Evolutionary conservation across 1,140 invertebrate genomes (phyloP).

Genomic region (Marisa cornuarietis): DNA sequence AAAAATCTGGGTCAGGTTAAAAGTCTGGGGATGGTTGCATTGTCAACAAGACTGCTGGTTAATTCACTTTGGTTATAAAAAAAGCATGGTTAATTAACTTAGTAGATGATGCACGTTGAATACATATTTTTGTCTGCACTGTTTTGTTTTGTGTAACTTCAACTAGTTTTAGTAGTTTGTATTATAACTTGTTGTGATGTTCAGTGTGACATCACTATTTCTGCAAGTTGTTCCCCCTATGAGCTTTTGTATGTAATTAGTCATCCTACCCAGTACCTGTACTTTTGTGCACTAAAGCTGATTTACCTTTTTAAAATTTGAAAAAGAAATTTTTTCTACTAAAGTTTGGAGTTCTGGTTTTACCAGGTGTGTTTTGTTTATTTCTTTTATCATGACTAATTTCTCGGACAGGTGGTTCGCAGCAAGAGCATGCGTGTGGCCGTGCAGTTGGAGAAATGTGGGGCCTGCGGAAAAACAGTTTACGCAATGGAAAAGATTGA

Average conservation of each 20-base stretch:
- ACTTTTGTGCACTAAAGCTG: neutral
- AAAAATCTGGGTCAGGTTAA: too few relatives aligned
- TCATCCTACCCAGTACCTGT: too few relatives aligned
- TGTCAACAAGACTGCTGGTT: too few relatives aligned
- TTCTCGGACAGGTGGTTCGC: slow-evolving; percentile 28
- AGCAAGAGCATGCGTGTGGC: slow-evolving; percentile 56
- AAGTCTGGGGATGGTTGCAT: too few relatives aligned
- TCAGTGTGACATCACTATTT: too few relatives aligned
- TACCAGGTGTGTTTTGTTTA: slow-evolving; percentile 22
- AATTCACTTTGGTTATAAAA: too few relatives aligned
- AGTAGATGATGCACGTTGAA: too few relatives aligned
- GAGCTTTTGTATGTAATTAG: neutral
- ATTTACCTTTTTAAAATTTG: neutral
- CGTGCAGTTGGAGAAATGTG: slow-evolving; percentile 74
- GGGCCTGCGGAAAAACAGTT: slow-evolving; percentile 78
- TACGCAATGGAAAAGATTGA: slow-evolving; percentile 85
- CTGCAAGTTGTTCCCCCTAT: neutral
- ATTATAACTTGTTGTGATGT: too few relatives aligned
- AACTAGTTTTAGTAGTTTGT: too few relatives aligned
- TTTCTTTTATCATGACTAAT: slow-evolving; percentile 11
- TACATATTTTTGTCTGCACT: too few relatives aligned
- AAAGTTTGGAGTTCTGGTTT: slow-evolving; percentile 11
- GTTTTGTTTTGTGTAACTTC: too few relatives aligned
- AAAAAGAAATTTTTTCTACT: neutral
- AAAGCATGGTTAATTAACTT: too few relatives aligned